phyloP scores from a whole-genome alignment of 2,797 vertebrate species.

The Sebastes vulpes region DNA sequence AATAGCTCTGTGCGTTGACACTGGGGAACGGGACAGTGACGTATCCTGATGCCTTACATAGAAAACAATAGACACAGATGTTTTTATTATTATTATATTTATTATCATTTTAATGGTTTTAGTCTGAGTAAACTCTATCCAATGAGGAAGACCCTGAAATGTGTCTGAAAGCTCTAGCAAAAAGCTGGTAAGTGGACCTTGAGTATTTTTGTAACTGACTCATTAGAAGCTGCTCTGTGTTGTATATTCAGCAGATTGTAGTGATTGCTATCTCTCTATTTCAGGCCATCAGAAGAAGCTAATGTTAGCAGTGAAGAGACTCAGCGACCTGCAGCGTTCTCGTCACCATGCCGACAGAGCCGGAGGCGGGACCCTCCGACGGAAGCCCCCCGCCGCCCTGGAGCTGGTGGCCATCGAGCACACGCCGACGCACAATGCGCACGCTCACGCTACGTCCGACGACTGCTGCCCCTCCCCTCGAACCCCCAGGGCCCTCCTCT shows the following conservation, averaged over 20 bases:
- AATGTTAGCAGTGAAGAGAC: slow-evolving; percentile 94
- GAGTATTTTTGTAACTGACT: too few species aligned
- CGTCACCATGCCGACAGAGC: slow-evolving; percentile 62
- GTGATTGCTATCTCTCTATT: not conserved
- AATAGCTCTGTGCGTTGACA: too few species aligned
- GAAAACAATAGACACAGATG: not conserved
- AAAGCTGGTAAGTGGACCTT: too few species aligned
- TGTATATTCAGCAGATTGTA: not conserved
- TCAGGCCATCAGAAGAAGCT: slow-evolving; percentile 98
- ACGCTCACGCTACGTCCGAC: slow-evolving; percentile 24
- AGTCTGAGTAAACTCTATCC: not conserved
- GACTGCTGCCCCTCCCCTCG: slow-evolving; percentile 72
- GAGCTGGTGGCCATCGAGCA: slow-evolving; percentile 84
- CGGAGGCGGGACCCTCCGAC: slow-evolving; percentile 65
- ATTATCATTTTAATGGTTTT: not conserved
- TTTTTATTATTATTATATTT: not conserved
- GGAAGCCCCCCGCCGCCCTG: slow-evolving; percentile 64
- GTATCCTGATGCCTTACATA: not conserved
- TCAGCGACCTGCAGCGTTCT: slow-evolving; percentile 89
- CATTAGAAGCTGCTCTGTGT: too few species aligned
- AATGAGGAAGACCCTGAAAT: not conserved
- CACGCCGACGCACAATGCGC: slow-evolving; percentile 14
- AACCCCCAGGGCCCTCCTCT: slow-evolving; percentile 86
- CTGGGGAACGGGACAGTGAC: not conserved
- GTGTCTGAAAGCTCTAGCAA: not conserved